phyloP scores from a whole-genome alignment of 2,797 vertebrate species.

The Helicolenus hilgendorfi region DNA sequence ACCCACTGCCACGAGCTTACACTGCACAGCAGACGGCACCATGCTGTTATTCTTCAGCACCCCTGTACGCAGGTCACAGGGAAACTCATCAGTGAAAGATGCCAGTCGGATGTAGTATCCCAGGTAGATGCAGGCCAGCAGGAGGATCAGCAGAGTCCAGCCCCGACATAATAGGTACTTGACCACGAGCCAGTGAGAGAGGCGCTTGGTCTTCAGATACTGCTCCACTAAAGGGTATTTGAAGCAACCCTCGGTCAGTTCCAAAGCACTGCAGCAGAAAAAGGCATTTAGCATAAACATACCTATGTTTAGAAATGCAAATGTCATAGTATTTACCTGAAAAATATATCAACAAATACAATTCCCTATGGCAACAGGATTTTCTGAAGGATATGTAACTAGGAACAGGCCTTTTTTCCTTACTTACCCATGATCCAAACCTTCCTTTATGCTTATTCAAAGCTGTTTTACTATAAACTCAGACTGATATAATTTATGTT shows the following conservation, averaged over 20 bases:
- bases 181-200: constrained; percentile 88
- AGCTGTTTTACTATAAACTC: background rate
- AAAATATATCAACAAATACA: background rate
- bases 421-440: too few relatives aligned
- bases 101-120: constrained; percentile 95
- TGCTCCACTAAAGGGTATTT: constrained; percentile 97
- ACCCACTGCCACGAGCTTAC: constrained; percentile 95
- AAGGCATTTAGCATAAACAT: background rate
- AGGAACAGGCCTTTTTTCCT: background rate
- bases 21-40: constrained; percentile 92
- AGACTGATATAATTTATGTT: background rate
- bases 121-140: constrained; percentile 92
- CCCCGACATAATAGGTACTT: constrained; percentile 93
- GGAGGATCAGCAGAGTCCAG: constrained; percentile 90
- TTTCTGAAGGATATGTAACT: background rate
- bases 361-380: background rate
- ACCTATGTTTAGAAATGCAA: background rate
- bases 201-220: constrained; percentile 95
- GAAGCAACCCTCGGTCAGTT: constrained; percentile 93
- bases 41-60: constrained; percentile 91
- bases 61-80: constrained; percentile 94
- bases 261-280: constrained; percentile 88
- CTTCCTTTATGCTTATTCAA: background rate
- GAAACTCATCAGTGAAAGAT: constrained; percentile 94
- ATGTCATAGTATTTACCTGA: background rate